Conservation (phyloP, 1,140 invertebrate genomes). For the Scylla paramamosain region DNA sequence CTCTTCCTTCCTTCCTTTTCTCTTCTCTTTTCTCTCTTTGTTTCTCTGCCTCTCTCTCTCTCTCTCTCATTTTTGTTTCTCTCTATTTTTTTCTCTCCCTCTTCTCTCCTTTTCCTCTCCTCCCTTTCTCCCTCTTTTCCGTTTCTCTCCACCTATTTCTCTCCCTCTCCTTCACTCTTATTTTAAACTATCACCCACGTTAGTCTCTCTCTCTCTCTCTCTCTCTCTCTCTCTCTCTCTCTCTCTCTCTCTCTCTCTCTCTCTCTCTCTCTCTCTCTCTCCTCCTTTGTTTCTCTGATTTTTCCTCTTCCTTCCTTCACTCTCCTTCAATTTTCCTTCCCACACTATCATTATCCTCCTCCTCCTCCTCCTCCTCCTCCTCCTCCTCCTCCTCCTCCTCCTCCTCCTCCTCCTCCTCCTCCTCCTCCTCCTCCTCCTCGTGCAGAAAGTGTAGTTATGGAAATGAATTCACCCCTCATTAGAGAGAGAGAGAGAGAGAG, state of each 20-base stretch:
- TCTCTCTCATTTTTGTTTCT: too few relatives aligned
- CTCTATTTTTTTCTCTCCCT: neutral
- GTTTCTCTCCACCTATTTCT: neutral
- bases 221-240: slow-evolving; percentile 34
- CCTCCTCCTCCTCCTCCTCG: too few relatives aligned
- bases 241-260: neutral
- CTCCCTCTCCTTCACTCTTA: neutral
- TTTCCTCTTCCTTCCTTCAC: neutral
- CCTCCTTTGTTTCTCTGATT: neutral
- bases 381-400: too few relatives aligned
- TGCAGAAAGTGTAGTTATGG: too few relatives aligned
- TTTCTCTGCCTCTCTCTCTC: too few relatives aligned
- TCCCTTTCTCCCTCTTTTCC: neutral
- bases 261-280: neutral
- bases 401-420: too few relatives aligned
- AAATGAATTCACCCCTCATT: too few relatives aligned
- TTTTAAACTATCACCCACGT: neutral
- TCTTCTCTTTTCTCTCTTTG: too few relatives aligned
- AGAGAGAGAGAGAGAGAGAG: too few relatives aligned
- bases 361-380: too few relatives aligned
- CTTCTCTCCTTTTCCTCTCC: too few relatives aligned
- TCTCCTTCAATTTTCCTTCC: neutral
- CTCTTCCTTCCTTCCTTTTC: neutral
- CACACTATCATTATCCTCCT: neutral
- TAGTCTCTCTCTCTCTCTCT: neutral